Conservation (phyloP, 1,140 invertebrate genomes). For the Microplitis demolitor region DNA sequence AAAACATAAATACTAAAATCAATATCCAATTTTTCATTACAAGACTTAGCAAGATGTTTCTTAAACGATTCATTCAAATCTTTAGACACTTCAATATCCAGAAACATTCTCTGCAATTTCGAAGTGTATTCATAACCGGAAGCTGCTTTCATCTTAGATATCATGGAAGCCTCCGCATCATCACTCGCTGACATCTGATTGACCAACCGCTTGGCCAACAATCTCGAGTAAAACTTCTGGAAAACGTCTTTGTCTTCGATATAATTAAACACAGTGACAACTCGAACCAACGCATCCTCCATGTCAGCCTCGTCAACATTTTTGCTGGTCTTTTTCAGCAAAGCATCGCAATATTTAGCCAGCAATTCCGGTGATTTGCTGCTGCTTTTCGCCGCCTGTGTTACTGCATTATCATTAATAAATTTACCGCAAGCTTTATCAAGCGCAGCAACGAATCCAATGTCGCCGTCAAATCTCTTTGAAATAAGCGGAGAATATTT, state of each 20-base stretch:
- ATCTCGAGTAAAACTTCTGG: constrained; percentile 99
- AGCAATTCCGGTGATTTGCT: constrained; percentile 96
- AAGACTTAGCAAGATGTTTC: constrained; percentile 69
- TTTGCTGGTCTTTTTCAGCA: constrained; percentile 97
- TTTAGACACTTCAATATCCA: constrained; percentile 97
- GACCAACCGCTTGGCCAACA: constrained; percentile 96
- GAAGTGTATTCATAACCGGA: constrained; percentile 99
- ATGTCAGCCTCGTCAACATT: constrained; percentile 99
- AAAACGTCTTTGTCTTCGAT: constrained; percentile 99
- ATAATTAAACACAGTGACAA: constrained; percentile 99
- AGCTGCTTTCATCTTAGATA: constrained; percentile 98
- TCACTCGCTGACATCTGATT: constrained; percentile 98
- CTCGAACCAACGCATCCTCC: constrained; percentile 95
- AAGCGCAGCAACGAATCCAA: constrained; percentile 93
- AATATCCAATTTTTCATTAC: constrained; percentile 75
- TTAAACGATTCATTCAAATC: constrained; percentile 95
- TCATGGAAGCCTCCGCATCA: constrained; percentile 99
- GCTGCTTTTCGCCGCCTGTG: constrained; percentile 83
- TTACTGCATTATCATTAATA: constrained; percentile 96
- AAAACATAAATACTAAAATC: constrained; percentile 96
- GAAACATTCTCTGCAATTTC: constrained; percentile 98
- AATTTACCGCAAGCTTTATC: constrained; percentile 98
- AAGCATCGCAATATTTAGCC: constrained; percentile 96
- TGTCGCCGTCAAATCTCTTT: constrained; percentile 94
- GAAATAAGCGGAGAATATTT: constrained; percentile 95